phyloP scores from a whole-genome alignment of 2,888 invertebrate species.

The Nasonovia ribisnigri region DNA sequence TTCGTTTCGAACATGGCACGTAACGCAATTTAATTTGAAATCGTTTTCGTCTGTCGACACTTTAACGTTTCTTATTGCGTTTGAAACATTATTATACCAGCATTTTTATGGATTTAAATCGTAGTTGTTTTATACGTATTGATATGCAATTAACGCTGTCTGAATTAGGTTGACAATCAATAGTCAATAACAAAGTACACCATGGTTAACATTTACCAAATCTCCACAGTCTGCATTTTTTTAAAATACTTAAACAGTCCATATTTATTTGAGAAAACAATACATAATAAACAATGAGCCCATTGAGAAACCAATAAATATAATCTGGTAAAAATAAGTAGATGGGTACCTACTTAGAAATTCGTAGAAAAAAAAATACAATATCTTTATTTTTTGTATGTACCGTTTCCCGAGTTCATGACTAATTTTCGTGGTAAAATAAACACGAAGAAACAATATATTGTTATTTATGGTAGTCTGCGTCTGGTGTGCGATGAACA shows the following conservation, averaged over 20 bases:
- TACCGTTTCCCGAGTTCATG: background rate
- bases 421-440: constrained; percentile 6
- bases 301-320: background rate
- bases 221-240: background rate
- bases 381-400: background rate
- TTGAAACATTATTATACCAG: background rate
- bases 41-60: background rate
- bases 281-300: background rate
- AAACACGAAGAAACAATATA: background rate
- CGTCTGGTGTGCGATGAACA: background rate
- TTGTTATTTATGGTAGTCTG: background rate
- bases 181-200: background rate
- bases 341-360: background rate
- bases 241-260: background rate
- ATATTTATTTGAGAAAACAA: background rate
- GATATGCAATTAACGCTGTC: background rate
- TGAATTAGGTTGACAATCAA: background rate
- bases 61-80: background rate
- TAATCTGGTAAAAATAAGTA: background rate
- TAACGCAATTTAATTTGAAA: background rate
- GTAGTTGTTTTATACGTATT: background rate
- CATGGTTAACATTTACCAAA: background rate
- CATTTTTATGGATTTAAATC: background rate
- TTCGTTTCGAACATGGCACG: background rate
- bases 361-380: background rate